phyloP scores from a whole-genome alignment of 1,140 invertebrate species.

The Temnothorax curvispinosus region DNA sequence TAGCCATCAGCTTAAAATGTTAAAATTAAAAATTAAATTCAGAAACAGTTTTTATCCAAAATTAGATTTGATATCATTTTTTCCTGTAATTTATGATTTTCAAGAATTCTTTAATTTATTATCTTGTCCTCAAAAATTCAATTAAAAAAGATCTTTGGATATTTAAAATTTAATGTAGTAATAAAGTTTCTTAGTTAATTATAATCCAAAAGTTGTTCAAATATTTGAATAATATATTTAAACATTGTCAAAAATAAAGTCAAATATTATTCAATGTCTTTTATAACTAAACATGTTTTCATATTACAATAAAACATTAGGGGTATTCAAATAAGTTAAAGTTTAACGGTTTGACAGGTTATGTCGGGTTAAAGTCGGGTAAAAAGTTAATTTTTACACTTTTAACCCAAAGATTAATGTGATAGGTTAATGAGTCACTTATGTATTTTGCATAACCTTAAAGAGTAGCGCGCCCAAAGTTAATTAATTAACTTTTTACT shows the following conservation, averaged over 20 bases:
- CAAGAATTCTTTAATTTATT: not conserved
- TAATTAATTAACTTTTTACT: too few relatives aligned
- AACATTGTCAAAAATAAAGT: not conserved
- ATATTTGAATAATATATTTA: not conserved
- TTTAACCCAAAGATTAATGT: too few relatives aligned
- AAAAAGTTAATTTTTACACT: too few relatives aligned
- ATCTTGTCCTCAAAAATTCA: not conserved
- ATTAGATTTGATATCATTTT: not conserved
- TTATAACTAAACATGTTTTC: not conserved
- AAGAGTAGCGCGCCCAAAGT: too few relatives aligned
- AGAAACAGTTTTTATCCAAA: too few relatives aligned
- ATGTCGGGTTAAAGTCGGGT: too few relatives aligned
- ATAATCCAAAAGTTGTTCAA: not conserved
- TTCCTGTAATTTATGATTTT: not conserved
- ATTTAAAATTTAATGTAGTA: not conserved
- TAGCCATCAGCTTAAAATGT: not conserved
- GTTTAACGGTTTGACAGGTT: too few relatives aligned
- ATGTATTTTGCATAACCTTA: too few relatives aligned
- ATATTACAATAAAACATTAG: not conserved
- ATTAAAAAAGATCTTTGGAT: not conserved
- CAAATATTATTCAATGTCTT: not conserved
- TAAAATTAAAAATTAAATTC: not conserved
- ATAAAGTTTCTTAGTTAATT: not conserved
- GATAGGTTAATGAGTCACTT: too few relatives aligned
- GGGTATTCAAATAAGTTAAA: too few relatives aligned